These are phyloP conservation scores for Periophthalmodon schlosseri DNA, from an alignment of 2,113 vertebrate genomes.

Conservation along the genomic window DNA sequence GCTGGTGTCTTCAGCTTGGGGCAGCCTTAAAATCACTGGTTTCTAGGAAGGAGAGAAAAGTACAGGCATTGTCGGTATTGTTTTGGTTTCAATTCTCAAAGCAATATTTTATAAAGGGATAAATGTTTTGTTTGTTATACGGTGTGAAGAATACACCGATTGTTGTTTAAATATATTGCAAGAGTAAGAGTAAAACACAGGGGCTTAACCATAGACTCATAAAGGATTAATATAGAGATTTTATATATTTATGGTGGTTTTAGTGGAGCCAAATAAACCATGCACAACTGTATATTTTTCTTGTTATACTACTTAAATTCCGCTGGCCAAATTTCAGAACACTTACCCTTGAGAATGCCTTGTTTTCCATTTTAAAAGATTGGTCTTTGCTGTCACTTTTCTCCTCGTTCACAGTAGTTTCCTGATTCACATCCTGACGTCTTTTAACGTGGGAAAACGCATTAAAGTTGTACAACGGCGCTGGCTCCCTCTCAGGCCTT, in stretches of 20 bases:
- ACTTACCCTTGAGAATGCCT: constrained; percentile 48
- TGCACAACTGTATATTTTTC: too few relatives aligned
- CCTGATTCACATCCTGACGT: constrained; percentile 9
- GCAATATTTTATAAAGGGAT: not conserved
- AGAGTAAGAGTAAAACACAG: too few relatives aligned
- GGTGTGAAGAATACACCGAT: too few relatives aligned
- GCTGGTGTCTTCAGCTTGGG: constrained; percentile 51
- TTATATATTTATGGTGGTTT: too few relatives aligned
- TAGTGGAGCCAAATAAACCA: too few relatives aligned
- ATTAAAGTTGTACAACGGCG: constrained; percentile 9
- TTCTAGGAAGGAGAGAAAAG: constrained; percentile 49
- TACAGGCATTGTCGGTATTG: not conserved
- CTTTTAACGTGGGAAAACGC: not conserved
- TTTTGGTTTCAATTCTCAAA: not conserved
- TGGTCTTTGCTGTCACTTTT: not conserved
- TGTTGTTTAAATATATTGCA: too few relatives aligned
- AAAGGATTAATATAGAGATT: too few relatives aligned
- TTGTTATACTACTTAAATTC: not conserved
- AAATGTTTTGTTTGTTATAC: too few relatives aligned
- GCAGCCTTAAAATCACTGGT: constrained; percentile 64
- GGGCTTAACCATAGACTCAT: too few relatives aligned
- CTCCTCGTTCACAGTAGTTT: constrained; percentile 24
- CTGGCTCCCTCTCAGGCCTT: constrained; percentile 16
- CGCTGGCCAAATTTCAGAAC: not conserved
- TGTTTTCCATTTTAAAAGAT: constrained; percentile 21